Percentiles rank a stretch among this genome's conserved stretches.
Evolutionary conservation across 2,113 vertebrate genomes (phyloP).

Genomic region (Salvator merianae): DNA sequence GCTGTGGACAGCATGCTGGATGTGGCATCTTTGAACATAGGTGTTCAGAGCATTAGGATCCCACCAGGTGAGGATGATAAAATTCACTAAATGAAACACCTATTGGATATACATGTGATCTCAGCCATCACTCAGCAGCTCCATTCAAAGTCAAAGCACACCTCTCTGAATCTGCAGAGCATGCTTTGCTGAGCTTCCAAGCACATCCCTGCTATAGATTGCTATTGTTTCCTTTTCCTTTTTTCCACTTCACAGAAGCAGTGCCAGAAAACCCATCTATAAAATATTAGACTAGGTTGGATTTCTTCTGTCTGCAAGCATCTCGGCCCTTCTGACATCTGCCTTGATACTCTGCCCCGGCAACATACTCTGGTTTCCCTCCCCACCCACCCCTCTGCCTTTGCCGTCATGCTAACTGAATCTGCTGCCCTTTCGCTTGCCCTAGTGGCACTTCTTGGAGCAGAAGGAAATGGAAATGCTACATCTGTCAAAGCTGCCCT

Average conservation of each 20-base stretch:
- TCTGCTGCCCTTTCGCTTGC: constrained; percentile 65
- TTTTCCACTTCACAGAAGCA: background rate
- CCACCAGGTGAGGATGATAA: too few relatives aligned
- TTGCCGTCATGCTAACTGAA: constrained; percentile 60
- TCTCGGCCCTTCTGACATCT: constrained; percentile 54
- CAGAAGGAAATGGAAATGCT: constrained; percentile 66
- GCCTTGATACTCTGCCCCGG: constrained; percentile 51
- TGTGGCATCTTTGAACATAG: too few relatives aligned
- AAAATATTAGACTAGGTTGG: constrained; percentile 48
- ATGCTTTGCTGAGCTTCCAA: background rate
- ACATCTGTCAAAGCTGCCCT: constrained; percentile 62
- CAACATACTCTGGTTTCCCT: constrained; percentile 34
- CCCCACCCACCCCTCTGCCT: background rate
- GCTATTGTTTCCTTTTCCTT: background rate
- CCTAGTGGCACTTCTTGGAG: constrained; percentile 51
- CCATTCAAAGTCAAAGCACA: background rate
- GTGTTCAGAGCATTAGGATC: background rate
- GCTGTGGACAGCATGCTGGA: background rate
- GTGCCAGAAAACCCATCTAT: constrained; percentile 51
- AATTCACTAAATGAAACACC: background rate
- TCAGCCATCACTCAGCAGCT: background rate
- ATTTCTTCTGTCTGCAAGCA: constrained; percentile 60
- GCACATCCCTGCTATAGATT: background rate
- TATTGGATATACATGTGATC: background rate
- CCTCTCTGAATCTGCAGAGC: background rate